A percentile compares a stretch with the other conserved stretches of the same genome.
These are phyloP conservation scores for Lucilia cuprina DNA, from an alignment of 1,140 invertebrate species.

Conservation along the genomic window DNA sequence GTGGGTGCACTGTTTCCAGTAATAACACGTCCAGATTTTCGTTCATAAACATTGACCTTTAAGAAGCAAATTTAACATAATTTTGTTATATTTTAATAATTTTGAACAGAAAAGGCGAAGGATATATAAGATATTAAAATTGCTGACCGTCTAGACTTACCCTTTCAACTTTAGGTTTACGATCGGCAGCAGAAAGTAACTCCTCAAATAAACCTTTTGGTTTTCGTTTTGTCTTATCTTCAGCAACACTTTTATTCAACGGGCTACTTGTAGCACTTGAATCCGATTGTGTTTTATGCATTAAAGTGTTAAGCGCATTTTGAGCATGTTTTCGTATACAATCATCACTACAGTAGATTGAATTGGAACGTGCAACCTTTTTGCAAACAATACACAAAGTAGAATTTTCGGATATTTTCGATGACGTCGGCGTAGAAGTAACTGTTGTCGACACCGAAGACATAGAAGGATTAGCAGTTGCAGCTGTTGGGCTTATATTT, in stretches of 20 bases:
- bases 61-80: not conserved
- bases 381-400: constrained; percentile 75
- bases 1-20: constrained; percentile 80
- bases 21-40: constrained; percentile 77
- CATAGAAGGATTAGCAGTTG: not conserved
- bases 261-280: constrained; percentile 15
- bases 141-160: constrained; percentile 58
- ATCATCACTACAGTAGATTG: constrained; percentile 87
- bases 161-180: constrained; percentile 63
- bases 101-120: not conserved
- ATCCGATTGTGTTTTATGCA: constrained; percentile 43
- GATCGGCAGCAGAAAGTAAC: constrained; percentile 49
- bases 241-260: not conserved
- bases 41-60: constrained; percentile 80
- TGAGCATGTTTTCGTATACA: constrained; percentile 87
- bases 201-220: constrained; percentile 58
- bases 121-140: not conserved
- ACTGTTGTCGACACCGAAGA: not conserved
- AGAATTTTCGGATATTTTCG: constrained; percentile 34
- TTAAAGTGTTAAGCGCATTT: constrained; percentile 69
- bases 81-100: too few relatives aligned
- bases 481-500: not conserved
- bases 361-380: constrained; percentile 71
- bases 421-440: not conserved
- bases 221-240: constrained; percentile 53